Evolutionary conservation across 2,888 invertebrate species (phyloP).

Genomic region (Ornithoptera priamus): DNA sequence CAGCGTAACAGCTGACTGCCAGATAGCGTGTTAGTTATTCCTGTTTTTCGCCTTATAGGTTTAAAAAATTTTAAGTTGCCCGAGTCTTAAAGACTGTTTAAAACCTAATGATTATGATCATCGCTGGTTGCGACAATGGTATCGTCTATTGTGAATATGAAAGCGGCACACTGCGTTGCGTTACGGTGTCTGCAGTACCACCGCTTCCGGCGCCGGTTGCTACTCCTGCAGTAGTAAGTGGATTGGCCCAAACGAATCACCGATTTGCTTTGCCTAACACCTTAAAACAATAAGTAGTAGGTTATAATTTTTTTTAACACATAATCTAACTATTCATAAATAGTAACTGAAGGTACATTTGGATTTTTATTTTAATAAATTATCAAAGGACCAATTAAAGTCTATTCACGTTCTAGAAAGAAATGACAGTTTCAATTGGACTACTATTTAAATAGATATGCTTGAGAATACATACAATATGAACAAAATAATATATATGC

Average conservation of each 20-base stretch:
- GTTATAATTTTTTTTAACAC: neutral
- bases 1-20: too few relatives aligned
- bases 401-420: too few relatives aligned
- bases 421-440: too few relatives aligned
- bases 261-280: conserved; percentile 20
- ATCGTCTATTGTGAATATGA: conserved; percentile 15
- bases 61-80: neutral
- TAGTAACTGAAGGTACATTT: too few relatives aligned
- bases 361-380: too few relatives aligned
- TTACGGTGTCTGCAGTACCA: conserved; percentile 33
- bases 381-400: too few relatives aligned
- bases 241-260: conserved; percentile 23
- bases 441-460: too few relatives aligned
- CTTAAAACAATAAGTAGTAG: neutral
- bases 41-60: too few relatives aligned
- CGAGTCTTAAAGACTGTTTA: neutral
- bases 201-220: conserved; percentile 24
- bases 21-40: too few relatives aligned
- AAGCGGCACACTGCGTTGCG: conserved; percentile 20
- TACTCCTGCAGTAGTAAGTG: conserved; percentile 28
- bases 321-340: too few relatives aligned
- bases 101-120: neutral
- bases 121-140: conserved; percentile 4
- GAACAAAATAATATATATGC: too few relatives aligned
- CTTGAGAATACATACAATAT: too few relatives aligned